Evolutionary conservation across 1,140 invertebrate genomes (phyloP).

Genomic region (Nebria ingens): DNA sequence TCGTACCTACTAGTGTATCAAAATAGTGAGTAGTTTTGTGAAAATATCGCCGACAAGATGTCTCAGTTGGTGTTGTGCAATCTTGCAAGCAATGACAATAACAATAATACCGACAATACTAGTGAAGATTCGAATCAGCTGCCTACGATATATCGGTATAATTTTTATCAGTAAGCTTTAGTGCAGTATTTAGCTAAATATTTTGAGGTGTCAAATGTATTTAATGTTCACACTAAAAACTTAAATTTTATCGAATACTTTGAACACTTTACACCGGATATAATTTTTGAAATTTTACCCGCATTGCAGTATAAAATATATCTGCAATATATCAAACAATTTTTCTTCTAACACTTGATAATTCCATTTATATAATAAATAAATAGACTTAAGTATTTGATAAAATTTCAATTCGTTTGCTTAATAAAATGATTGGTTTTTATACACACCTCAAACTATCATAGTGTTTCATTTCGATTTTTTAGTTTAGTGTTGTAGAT

Average conservation of each 20-base stretch:
- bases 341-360: too few relatives aligned
- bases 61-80: constrained; percentile 37
- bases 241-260: constrained; percentile 4
- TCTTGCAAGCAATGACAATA: constrained; percentile 47
- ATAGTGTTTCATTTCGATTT: background rate
- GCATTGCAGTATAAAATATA: too few relatives aligned
- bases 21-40: background rate
- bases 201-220: constrained; percentile 6
- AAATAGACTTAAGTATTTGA: too few relatives aligned
- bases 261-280: background rate
- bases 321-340: too few relatives aligned
- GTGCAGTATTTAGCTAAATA: background rate
- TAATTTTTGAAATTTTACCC: too few relatives aligned
- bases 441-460: background rate
- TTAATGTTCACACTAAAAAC: background rate
- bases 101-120: constrained; percentile 61
- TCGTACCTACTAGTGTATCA: background rate
- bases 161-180: constrained; percentile 19
- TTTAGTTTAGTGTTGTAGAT: background rate
- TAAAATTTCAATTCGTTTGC: too few relatives aligned
- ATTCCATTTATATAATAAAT: too few relatives aligned
- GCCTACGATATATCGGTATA: constrained; percentile 71
- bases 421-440: too few relatives aligned
- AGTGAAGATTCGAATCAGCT: constrained; percentile 70
- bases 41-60: constrained; percentile 26